These are phyloP conservation scores for Callimorpha dominula DNA, from an alignment of 2,888 invertebrate genomes.

Conservation along the genomic window DNA sequence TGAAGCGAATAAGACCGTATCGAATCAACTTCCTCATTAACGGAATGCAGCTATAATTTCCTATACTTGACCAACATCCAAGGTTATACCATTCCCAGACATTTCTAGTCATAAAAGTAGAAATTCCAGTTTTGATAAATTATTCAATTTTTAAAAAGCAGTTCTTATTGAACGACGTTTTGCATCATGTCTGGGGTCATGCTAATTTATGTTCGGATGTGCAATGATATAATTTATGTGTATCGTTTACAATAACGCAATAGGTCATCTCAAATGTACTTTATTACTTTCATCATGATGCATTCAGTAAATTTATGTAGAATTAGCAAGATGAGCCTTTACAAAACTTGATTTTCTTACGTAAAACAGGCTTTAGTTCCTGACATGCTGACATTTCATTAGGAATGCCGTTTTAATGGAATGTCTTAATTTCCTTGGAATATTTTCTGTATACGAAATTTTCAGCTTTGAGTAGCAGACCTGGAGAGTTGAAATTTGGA, in stretches of 20 bases:
- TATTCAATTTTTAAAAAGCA: conserved; percentile 52
- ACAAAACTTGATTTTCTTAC: background rate
- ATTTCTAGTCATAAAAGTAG: conserved; percentile 50
- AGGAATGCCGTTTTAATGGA: background rate
- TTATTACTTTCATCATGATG: background rate
- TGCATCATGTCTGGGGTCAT: conserved; percentile 41
- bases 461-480: background rate
- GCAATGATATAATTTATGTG: conserved; percentile 30
- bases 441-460: background rate
- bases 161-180: conserved; percentile 49
- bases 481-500: background rate
- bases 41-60: conserved; percentile 51
- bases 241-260: conserved; percentile 27
- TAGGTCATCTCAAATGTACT: conserved; percentile 28
- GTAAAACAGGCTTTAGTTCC: background rate
- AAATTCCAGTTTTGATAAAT: conserved; percentile 39
- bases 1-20: conserved; percentile 52
- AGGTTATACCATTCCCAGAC: conserved; percentile 37
- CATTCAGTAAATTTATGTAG: background rate
- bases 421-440: background rate
- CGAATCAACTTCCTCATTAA: conserved; percentile 56
- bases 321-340: background rate
- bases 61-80: conserved; percentile 45
- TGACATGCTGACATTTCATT: conserved; percentile 4
- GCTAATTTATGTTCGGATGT: conserved; percentile 46